Evolutionary conservation across 2,797 vertebrate species (phyloP).

Genomic region (Halcyon smyrnensis): DNA sequence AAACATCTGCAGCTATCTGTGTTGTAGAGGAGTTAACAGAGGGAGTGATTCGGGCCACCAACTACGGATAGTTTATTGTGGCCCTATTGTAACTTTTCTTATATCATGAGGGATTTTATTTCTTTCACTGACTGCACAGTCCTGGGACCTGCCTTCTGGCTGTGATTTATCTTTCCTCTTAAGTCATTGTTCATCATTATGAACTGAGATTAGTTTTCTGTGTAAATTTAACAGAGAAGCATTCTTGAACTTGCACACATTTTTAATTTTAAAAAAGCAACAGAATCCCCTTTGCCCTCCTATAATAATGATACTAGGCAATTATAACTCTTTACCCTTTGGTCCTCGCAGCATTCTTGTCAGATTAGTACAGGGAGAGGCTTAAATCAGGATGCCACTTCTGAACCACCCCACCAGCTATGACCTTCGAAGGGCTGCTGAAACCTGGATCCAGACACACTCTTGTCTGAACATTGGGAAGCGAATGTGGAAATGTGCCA

Average conservation of each 20-base stretch:
- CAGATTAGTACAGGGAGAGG: conserved; percentile 37
- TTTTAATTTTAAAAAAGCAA: conserved; percentile 59
- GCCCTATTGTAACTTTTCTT: conserved; percentile 31
- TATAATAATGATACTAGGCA: conserved; percentile 22
- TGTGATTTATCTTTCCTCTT: conserved; percentile 63
- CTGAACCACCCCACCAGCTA: background rate
- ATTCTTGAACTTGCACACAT: conserved; percentile 61
- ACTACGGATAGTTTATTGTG: conserved; percentile 17
- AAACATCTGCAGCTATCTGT: background rate
- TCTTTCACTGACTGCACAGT: conserved; percentile 33
- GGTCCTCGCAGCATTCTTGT: conserved; percentile 43
- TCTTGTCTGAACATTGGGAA: background rate
- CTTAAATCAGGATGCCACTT: conserved; percentile 29
- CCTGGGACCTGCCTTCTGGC: conserved; percentile 38
- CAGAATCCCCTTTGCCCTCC: conserved; percentile 24
- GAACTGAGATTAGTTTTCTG: conserved; percentile 54
- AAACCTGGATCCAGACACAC: background rate
- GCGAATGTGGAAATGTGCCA: rapidly evolving
- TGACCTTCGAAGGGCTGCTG: background rate
- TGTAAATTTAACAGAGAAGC: conserved; percentile 45
- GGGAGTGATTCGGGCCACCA: background rate
- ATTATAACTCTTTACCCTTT: conserved; percentile 58
- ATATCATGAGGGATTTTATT: conserved; percentile 40
- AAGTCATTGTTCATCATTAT: conserved; percentile 63
- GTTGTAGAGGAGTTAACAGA: conserved; percentile 5